Base-by-base conservation (phyloP, 2,888 invertebrate genomes). In the Pecten maximus region DNA sequence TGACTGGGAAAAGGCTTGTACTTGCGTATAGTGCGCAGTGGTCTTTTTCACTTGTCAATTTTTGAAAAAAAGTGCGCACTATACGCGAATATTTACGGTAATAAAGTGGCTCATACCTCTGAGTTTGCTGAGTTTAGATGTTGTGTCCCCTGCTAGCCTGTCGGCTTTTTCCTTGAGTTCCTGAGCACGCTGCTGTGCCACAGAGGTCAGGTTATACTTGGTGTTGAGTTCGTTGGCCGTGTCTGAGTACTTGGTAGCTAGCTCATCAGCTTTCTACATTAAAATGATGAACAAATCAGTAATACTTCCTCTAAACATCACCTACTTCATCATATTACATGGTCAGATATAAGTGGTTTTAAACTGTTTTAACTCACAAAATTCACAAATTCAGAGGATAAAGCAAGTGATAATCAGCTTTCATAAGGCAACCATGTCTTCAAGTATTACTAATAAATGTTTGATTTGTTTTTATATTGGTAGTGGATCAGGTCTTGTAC, bases 151-250 rank as follows among this genome's bases (percentile, higher is more conserved):
- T 1, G 98, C 98, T 40, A 99, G 97, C 95, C 98, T 98, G 74
- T 98, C 98, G 0, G 99, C 99, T 92, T 98, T 97, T 94, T 98
- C 98, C 90, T 98, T 97, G 90, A 99, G 97, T 87, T 97, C 97
- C 95, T 98, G 98, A 4, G 99, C 98, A 91, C 98, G 97, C 92
- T 98, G 98, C 94, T 98, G 98, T 0, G 98, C 98, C 92, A 97
- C 98, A 89, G 98, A 98, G 12, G 98, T 98, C 40, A 95, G 92
- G 93, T 97, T 97, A 3, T 98, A 98, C 92, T 98, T 98, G 91
- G 97, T 97, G 88, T 98, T 97, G 39, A 99, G 97, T 40, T 98
- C 97, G 92, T 97, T 97, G 92, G 98, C 98, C 0, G 98, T 98
- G 90, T 97, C 97, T 93, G 98, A 97, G 95, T 99, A 99, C 93